A percentile compares a stretch with the other conserved stretches of the same genome.
Evolutionary conservation across 1,140 invertebrate species (phyloP).

Genomic region (Lerema accius): DNA sequence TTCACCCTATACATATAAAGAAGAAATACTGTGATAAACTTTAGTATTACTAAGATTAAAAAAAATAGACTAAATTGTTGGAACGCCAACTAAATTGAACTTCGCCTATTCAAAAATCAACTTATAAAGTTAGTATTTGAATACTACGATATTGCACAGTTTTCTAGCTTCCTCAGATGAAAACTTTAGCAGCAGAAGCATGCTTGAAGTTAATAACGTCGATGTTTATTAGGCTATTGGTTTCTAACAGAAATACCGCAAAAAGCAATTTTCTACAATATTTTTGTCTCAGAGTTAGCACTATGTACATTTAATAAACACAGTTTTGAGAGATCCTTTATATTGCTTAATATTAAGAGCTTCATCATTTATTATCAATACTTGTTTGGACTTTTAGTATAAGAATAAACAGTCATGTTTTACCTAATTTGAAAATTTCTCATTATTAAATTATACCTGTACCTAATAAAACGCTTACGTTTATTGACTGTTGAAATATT

Average conservation of each 20-base stretch:
- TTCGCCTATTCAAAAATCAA: no score
- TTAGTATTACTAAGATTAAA: background rate
- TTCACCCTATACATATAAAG: no score
- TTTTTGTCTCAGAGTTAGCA: background rate
- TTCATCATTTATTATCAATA: no score
- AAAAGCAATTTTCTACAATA: conserved; percentile 1
- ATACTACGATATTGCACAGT: background rate
- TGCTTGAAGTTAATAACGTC: conserved; percentile 1
- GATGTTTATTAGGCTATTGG: conserved; percentile 5
- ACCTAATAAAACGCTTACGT: no score
- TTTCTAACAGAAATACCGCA: background rate
- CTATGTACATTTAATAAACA: background rate
- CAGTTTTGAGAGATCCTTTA: background rate
- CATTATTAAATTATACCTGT: no score
- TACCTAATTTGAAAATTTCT: no score
- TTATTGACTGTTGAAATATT: no score
- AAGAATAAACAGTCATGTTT: no score
- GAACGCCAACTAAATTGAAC: background rate
- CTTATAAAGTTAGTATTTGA: background rate
- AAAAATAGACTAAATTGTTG: background rate
- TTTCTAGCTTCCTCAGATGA: background rate
- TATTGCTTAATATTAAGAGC: no score
- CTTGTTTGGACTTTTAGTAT: no score
- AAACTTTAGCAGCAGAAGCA: background rate
- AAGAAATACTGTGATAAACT: no score